Conservation (phyloP, 2,797 vertebrate species). For the Leptodactylus fallax region DNA sequence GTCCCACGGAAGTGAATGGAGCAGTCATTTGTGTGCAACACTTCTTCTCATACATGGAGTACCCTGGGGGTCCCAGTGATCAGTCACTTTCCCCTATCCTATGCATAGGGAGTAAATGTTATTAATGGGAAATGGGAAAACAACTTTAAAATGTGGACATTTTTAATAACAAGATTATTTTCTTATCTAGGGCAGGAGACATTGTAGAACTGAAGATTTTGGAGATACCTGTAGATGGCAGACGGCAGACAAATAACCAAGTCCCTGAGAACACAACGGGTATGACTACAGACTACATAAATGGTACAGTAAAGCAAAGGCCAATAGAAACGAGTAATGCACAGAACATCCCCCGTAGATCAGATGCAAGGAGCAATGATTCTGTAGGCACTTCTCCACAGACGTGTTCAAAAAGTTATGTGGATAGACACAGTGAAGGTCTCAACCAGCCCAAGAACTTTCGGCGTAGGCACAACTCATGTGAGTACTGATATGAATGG, state of each 20-base stretch:
- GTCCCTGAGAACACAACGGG: conserved; percentile 57
- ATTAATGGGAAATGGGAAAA: no score
- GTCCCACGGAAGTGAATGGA: no score
- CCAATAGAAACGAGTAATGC: conserved; percentile 75
- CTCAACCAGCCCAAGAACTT: conserved; percentile 88
- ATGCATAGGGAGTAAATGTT: no score
- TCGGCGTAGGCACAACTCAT: conserved; percentile 93
- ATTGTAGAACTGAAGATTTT: conserved; percentile 96
- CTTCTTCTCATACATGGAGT: no score
- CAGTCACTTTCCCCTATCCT: no score
- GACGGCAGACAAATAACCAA: neutral
- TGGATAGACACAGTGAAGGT: conserved; percentile 86
- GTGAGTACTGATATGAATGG: conserved; percentile 77
- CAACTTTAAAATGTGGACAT: no score
- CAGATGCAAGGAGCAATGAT: conserved; percentile 76
- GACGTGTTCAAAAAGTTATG: conserved; percentile 91
- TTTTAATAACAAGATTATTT: conserved; percentile 13
- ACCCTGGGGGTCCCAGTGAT: no score
- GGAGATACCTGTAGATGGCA: conserved; percentile 78
- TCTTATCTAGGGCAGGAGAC: conserved; percentile 88
- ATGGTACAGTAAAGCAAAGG: conserved; percentile 76
- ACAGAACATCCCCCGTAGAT: conserved; percentile 83
- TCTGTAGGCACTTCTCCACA: conserved; percentile 78
- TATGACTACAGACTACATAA: conserved; percentile 68
- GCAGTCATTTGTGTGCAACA: no score